phyloP scores from a whole-genome alignment of 2,888 invertebrate genomes.

The Eupithecia abbreviata region DNA sequence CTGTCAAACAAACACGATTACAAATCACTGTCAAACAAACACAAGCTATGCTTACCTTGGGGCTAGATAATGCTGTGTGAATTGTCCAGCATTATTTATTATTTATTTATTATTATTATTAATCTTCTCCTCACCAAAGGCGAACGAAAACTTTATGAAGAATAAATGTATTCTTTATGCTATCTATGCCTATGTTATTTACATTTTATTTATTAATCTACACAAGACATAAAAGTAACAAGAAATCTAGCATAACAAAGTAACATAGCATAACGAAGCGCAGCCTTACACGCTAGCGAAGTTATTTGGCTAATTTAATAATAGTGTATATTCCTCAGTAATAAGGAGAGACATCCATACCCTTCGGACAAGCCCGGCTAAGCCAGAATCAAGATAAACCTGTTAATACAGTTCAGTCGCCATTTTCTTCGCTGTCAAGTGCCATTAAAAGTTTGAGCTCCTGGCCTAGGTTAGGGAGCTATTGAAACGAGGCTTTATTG shows the following conservation, averaged over 20 bases:
- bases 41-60: no score
- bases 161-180: no score
- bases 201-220: neutral
- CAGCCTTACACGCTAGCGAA: neutral
- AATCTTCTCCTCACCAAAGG: no score
- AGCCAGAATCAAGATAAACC: slow-evolving; percentile 62
- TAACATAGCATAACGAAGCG: neutral
- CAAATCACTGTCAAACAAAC: no score
- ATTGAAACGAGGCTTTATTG: slow-evolving; percentile 57
- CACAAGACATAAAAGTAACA: neutral
- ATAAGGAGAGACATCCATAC: neutral
- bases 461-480: slow-evolving; percentile 53
- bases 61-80: no score
- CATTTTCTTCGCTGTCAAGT: slow-evolving; percentile 68
- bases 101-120: no score
- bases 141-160: no score
- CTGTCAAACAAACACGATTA: no score
- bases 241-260: neutral
- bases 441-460: slow-evolving; percentile 71
- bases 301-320: neutral
- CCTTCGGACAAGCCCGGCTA: slow-evolving; percentile 18
- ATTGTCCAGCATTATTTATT: no score
- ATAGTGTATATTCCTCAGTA: neutral
- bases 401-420: slow-evolving; percentile 63
- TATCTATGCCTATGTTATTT: neutral